These are phyloP conservation scores for Heliocidaris erythrogramma DNA, from an alignment of 35 echinoderm and acorn worm species.

Conservation along the genomic window DNA sequence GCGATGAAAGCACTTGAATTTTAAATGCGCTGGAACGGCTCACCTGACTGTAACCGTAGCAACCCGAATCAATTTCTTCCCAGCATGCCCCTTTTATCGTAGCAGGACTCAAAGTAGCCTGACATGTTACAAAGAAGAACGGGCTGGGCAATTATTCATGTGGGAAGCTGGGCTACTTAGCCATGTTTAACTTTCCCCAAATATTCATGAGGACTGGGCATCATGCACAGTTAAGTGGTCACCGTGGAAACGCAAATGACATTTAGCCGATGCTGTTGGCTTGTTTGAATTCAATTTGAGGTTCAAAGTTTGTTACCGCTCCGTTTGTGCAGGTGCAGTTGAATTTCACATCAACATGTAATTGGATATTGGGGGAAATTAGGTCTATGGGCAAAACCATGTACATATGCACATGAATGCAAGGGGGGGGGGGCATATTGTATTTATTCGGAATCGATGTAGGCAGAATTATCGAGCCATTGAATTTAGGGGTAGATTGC, in stretches of 20 bases:
- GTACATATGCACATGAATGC: neutral
- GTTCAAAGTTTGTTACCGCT: neutral
- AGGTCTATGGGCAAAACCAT: neutral
- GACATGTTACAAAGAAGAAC: neutral
- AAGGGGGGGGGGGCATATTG: neutral
- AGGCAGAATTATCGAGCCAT: too few species aligned
- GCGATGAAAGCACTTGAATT: neutral
- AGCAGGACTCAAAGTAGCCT: neutral
- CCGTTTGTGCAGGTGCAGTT: neutral
- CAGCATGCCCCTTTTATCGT: neutral
- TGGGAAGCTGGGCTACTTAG: neutral
- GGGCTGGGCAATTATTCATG: neutral
- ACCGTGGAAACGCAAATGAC: neutral
- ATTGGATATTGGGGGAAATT: neutral
- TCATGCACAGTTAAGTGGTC: neutral
- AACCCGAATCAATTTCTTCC: neutral
- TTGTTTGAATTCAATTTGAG: slow-evolving; percentile 2
- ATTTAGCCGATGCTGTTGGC: neutral
- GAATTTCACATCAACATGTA: neutral
- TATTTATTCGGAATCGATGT: too few species aligned
- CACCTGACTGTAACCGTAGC: neutral
- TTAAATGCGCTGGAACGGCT: neutral
- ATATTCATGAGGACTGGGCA: neutral
- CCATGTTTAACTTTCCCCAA: neutral
- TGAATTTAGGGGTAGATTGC: too few species aligned